phyloP scores from a whole-genome alignment of 2,888 invertebrate species.

The Eudasyphora cyanicolor region DNA sequence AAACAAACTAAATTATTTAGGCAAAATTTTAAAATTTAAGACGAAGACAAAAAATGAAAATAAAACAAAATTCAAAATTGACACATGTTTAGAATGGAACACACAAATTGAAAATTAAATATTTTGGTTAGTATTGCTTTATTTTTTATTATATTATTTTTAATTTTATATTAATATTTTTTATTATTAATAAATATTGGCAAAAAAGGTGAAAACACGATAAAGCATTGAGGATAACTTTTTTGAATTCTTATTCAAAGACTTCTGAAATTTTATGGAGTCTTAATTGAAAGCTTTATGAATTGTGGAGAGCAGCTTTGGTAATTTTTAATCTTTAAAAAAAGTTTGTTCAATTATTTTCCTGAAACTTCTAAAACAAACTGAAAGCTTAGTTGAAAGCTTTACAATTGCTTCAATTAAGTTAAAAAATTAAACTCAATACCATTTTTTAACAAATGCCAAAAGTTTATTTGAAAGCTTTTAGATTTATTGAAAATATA shows the following conservation, averaged over 20 bases:
- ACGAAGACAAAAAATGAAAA: constrained; percentile 1
- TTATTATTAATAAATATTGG: neutral
- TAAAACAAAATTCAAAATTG: constrained; percentile 65
- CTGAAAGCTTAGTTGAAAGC: no score
- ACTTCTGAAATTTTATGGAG: neutral
- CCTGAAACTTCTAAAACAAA: no score
- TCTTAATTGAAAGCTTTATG: no score
- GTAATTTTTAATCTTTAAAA: no score
- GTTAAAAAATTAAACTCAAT: no score
- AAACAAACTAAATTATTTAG: constrained; percentile 68
- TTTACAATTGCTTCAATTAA: no score
- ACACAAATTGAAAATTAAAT: constrained; percentile 24
- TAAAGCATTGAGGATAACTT: neutral
- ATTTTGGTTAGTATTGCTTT: constrained; percentile 42
- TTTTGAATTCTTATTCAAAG: neutral
- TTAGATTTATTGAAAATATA: no score
- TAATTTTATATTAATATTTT: neutral
- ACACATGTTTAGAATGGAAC: constrained; percentile 46
- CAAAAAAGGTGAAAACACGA: neutral
- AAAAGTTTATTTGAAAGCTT: no score
- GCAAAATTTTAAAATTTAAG: constrained; percentile 68
- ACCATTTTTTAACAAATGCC: no score
- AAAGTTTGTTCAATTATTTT: no score
- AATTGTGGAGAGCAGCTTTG: no score
- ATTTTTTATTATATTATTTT: constrained; percentile 7